Conservation (phyloP, 2,113 vertebrate species). For the Percina caprodes region DNA sequence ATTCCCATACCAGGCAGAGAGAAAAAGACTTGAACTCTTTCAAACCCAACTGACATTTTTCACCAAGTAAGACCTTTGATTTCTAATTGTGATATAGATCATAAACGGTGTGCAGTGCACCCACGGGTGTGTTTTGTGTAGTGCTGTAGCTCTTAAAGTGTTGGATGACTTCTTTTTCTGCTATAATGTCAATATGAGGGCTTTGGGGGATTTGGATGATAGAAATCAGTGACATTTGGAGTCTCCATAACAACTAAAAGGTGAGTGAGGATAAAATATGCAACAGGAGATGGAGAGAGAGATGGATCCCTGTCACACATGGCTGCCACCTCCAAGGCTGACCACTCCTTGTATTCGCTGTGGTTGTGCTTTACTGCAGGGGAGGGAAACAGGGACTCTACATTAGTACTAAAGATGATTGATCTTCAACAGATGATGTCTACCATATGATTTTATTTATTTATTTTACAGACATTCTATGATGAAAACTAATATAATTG, state of each 20-base stretch:
- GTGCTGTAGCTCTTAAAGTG: slow-evolving; percentile 31
- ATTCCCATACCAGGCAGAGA: slow-evolving; percentile 35
- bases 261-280: slow-evolving; percentile 67
- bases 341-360: slow-evolving; percentile 21
- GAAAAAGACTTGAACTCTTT: slow-evolving; percentile 61
- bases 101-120: slow-evolving; percentile 57
- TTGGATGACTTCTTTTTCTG: slow-evolving; percentile 37
- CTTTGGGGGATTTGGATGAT: slow-evolving; percentile 61
- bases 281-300: slow-evolving; percentile 30
- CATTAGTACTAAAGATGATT: background rate
- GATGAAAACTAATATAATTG: background rate
- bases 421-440: background rate
- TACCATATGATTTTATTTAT: background rate
- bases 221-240: slow-evolving; percentile 82
- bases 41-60: slow-evolving; percentile 70
- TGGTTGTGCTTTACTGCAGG: background rate
- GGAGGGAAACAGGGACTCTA: background rate
- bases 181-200: slow-evolving; percentile 51
- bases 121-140: slow-evolving; percentile 60
- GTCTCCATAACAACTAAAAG: slow-evolving; percentile 64
- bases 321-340: slow-evolving; percentile 47
- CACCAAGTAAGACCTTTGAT: slow-evolving; percentile 73
- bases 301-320: slow-evolving; percentile 37
- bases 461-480: background rate
- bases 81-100: slow-evolving; percentile 82